phyloP scores from a whole-genome alignment of 2,797 vertebrate genomes.

The Microtus californicus region DNA sequence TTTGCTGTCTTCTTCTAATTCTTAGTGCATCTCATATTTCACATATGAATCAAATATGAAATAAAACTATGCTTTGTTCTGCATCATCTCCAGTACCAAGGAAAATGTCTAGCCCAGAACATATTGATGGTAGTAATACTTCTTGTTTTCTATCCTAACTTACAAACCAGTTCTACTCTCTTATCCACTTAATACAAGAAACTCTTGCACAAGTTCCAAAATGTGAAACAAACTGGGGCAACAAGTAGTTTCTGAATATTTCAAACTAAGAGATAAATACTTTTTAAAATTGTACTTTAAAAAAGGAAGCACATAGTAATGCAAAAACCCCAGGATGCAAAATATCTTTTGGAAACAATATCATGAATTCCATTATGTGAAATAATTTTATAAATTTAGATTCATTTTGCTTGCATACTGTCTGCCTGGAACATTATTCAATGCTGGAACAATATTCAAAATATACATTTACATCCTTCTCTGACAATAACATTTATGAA shows the following conservation, averaged over 20 bases:
- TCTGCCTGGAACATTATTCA: background rate
- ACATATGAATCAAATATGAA: background rate
- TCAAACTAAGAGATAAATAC: conserved; percentile 16
- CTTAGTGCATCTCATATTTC: background rate
- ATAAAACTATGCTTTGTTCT: background rate
- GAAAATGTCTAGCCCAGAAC: background rate
- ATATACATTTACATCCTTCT: background rate
- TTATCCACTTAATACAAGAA: background rate
- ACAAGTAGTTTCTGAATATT: background rate
- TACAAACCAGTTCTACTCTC: background rate
- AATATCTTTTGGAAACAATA: conserved; percentile 43
- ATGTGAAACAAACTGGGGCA: no score
- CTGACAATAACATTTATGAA: background rate
- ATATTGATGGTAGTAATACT: background rate
- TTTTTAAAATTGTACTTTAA: background rate
- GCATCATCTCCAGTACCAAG: background rate
- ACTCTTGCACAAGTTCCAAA: background rate
- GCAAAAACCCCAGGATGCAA: background rate
- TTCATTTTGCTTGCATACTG: background rate
- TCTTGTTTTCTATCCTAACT: background rate
- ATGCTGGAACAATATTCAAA: background rate
- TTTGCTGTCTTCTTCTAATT: background rate
- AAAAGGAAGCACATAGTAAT: background rate
- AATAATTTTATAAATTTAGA: conserved; percentile 30
- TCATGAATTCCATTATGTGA: conserved; percentile 7